A percentile compares a stretch with the other conserved stretches of the same genome.
These are phyloP conservation scores for Eupithecia insigniata DNA, from an alignment of 2,888 invertebrate species.

Conservation along the genomic window DNA sequence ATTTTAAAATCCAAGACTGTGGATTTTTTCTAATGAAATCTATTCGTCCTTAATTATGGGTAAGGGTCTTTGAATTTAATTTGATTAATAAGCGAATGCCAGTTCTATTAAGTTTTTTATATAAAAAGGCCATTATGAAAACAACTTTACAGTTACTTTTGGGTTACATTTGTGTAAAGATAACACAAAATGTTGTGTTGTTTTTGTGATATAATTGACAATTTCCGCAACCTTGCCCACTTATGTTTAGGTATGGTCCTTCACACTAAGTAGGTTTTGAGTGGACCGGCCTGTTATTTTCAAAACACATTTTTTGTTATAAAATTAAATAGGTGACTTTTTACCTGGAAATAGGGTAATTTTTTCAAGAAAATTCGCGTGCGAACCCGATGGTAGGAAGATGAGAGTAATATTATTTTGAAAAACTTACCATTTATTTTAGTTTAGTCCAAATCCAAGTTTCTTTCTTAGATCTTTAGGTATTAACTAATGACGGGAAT, in stretches of 20 bases:
- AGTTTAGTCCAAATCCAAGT: not conserved
- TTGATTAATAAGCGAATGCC: no score
- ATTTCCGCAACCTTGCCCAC: no score
- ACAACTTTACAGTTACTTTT: no score
- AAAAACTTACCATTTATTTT: not conserved
- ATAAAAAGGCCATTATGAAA: no score
- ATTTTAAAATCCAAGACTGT: no score
- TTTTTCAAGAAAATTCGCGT: not conserved
- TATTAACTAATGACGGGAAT: not conserved
- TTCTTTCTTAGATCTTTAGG: not conserved
- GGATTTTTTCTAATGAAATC: no score
- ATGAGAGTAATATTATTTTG: not conserved
- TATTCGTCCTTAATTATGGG: no score
- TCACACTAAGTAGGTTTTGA: not conserved
- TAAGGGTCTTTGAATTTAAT: no score
- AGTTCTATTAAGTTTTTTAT: no score
- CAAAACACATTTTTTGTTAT: not conserved
- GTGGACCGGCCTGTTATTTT: not conserved
- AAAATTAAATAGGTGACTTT: not conserved
- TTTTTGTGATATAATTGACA: not conserved
- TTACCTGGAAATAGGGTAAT: not conserved
- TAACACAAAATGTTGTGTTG: accelerated
- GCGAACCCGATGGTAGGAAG: not conserved
- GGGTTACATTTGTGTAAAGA: no score
- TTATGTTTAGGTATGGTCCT: not conserved